Percentiles rank a stretch among this genome's conserved stretches.
Evolutionary conservation across 2,888 invertebrate species (phyloP).

Genomic region (Atethmia centrago): DNA sequence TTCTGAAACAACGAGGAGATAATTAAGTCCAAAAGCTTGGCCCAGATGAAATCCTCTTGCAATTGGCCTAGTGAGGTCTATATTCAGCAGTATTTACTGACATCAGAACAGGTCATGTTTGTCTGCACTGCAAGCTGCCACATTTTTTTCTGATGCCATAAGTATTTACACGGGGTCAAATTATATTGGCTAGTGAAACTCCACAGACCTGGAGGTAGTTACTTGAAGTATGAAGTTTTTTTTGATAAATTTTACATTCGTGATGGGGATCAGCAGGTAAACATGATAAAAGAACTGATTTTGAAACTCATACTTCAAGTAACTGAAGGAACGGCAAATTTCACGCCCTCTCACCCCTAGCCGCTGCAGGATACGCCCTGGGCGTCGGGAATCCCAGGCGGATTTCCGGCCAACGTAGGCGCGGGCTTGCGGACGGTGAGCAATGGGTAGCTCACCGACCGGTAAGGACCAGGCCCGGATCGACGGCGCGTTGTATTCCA

Average conservation of each 20-base stretch:
- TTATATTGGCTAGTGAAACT: not conserved
- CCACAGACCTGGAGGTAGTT: not conserved
- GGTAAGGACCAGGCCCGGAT: too few species aligned
- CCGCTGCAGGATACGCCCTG: too few species aligned
- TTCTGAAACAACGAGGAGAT: not conserved
- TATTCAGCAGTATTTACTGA: not conserved
- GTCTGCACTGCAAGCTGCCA: not conserved
- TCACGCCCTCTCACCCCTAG: too few species aligned
- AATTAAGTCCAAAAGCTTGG: not conserved
- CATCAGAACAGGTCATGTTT: not conserved
- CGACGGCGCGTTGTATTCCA: too few species aligned
- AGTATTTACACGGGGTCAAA: not conserved
- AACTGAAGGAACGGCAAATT: too few species aligned
- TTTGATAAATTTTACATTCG: not conserved
- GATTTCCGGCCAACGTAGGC: too few species aligned
- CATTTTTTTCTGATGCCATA: not conserved
- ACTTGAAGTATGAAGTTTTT: not conserved
- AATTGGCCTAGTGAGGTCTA: not conserved
- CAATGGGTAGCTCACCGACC: too few species aligned
- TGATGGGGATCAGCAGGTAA: not conserved
- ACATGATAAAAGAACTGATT: not conserved
- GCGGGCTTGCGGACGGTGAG: too few species aligned
- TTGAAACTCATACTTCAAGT: not conserved
- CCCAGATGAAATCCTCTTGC: not conserved
- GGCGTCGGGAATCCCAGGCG: too few species aligned